These are phyloP conservation scores for Barypeithes pellucidus DNA, from an alignment of 2,888 invertebrate genomes.

Conservation along the genomic window DNA sequence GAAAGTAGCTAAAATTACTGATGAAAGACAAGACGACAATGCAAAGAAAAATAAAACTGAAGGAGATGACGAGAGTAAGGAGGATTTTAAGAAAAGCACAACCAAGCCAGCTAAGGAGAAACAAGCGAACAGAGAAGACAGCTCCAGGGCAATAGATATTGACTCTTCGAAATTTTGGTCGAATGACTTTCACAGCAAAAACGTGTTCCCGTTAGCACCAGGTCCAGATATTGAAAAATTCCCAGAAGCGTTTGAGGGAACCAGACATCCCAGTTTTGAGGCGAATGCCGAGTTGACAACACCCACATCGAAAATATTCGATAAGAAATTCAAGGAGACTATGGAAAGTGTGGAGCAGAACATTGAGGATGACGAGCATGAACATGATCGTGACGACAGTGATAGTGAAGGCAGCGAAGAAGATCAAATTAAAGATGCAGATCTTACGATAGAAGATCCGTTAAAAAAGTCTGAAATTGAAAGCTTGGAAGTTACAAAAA, in stretches of 20 bases:
- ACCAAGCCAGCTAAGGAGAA: neutral
- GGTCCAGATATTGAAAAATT: constrained; percentile 69
- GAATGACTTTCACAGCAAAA: constrained; percentile 72
- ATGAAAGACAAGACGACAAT: constrained; percentile 13
- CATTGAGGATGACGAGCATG: constrained; percentile 60
- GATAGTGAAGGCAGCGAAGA: constrained; percentile 44
- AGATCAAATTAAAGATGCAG: constrained; percentile 55
- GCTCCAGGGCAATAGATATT: constrained; percentile 65
- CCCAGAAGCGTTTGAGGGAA: constrained; percentile 47
- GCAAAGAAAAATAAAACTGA: constrained; percentile 17
- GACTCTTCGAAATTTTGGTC: constrained; percentile 71
- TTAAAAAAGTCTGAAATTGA: constrained; percentile 59
- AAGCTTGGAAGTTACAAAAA: constrained; percentile 62
- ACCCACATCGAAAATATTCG: constrained; percentile 74
- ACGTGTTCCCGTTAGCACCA: constrained; percentile 73
- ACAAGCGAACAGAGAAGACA: constrained; percentile 55
- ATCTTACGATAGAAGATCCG: constrained; percentile 53
- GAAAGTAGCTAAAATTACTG: constrained; percentile 29
- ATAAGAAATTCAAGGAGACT: constrained; percentile 73
- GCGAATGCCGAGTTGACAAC: constrained; percentile 69
- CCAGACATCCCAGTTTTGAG: constrained; percentile 41
- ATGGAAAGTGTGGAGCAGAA: constrained; percentile 74
- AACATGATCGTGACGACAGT: constrained; percentile 48
- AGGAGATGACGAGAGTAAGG: constrained; percentile 41
- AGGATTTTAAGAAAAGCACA: constrained; percentile 46